phyloP scores from a whole-genome alignment of 2,113 vertebrate species.

The Oxygymnocypris stewartii region DNA sequence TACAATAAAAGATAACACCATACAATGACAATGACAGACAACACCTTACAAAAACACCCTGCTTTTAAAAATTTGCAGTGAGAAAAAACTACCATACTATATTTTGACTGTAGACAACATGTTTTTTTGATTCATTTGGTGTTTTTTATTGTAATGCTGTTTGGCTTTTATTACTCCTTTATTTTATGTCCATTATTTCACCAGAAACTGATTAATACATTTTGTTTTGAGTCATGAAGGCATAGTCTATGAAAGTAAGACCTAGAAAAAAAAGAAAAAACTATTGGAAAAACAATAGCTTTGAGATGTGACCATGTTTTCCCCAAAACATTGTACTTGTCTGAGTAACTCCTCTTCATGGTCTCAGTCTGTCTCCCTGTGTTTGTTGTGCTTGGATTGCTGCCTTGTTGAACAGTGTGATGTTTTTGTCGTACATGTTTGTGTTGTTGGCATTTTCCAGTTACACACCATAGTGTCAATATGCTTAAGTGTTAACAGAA shows the following conservation, averaged over 20 bases:
- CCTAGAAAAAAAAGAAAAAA: not conserved
- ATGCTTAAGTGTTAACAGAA: conserved; percentile 40
- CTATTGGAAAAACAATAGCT: conserved; percentile 19
- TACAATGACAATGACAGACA: not conserved
- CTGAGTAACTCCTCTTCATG: not conserved
- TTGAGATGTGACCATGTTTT: conserved; percentile 25
- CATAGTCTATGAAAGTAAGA: not conserved
- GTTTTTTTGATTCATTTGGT: not conserved
- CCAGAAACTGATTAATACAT: not conserved
- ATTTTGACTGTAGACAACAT: conserved; percentile 9
- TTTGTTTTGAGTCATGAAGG: conserved; percentile 10
- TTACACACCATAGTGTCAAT: conserved; percentile 24
- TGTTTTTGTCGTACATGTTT: conserved; percentile 12
- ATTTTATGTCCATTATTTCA: not conserved
- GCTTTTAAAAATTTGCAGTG: not conserved
- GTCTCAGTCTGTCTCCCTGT: conserved; percentile 14
- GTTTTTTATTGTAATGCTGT: not conserved
- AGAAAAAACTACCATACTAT: not conserved
- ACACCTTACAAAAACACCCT: not conserved
- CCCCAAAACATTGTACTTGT: conserved; percentile 16
- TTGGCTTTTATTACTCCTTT: not conserved
- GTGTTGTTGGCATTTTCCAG: not conserved
- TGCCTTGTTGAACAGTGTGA: conserved; percentile 27
- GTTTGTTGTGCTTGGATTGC: conserved; percentile 25
- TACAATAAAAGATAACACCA: too few relatives aligned